Base-by-base conservation (phyloP, 2,888 invertebrate species). In the Andrena minutula region DNA sequence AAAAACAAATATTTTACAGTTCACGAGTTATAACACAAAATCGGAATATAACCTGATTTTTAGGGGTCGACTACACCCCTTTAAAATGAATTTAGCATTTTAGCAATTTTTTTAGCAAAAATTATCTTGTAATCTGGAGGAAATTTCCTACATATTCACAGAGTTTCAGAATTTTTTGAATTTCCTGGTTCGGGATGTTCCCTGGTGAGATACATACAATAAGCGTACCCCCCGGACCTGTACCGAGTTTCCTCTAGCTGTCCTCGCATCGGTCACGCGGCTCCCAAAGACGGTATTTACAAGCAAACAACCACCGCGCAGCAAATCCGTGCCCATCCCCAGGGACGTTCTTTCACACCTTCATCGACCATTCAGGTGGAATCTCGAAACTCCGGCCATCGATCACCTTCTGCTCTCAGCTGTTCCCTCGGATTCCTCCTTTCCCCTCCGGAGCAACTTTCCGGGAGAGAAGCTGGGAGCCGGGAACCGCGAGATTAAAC, bases 211-310 rank as follows among this genome's bases (percentile, higher is more conserved):
- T n/a, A n/a, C 71, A 65, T 74, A 82, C 82, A 61, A 79, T 75
- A 75, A 75, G 63, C 35, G 56, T 71, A 66, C 66, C 70, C 51
- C 64, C 47, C 53, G 61, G n/a, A 66, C 35, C 30, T 56, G 63
- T 69, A 65, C 12, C 53, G 32, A 63, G 79, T 75, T 75, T 75
- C 60, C 72, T 79, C 75, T 53, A 75, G 56, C 63, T 75, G 79
- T 82, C 64, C 79, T 64, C 75, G 79, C 63, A 64, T 75, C 60
- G 69, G 76, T 82, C 81, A 72, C 72, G 72, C 80, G 72, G 69
- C 47, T 64, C 30, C 56, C 28, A 26, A 68, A 75, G 12, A 56
- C 23, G 12, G 26, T 26, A 56, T 56, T 56, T 56, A 56, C 26
- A 23, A 56, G 4, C 2, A 26, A 56, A 56, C 26, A 10, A 26